These are phyloP conservation scores for Nebria brevicollis DNA, from an alignment of 2,888 invertebrate species.

Conservation along the genomic window DNA sequence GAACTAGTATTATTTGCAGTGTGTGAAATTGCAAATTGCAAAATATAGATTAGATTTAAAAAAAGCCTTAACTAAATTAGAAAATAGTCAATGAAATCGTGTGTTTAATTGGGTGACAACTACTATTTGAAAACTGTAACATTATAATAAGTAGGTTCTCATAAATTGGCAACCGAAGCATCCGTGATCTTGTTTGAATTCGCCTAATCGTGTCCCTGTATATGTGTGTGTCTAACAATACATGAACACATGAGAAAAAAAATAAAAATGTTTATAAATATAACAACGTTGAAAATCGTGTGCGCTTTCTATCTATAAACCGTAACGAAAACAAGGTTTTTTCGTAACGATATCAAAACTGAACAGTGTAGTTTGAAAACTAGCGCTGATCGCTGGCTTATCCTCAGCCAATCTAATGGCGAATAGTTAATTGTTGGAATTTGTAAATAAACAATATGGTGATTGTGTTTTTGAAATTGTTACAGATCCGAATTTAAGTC, in stretches of 20 bases:
- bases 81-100: not conserved
- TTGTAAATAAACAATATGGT: slow-evolving; percentile 5
- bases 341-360: not conserved
- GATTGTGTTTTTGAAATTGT: slow-evolving; percentile 6
- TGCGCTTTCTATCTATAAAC: not conserved
- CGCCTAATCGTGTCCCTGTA: not conserved
- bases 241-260: not conserved
- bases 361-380: not conserved
- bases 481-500: slow-evolving; percentile 8
- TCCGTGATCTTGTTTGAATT: slow-evolving; percentile 4
- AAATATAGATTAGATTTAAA: too few relatives aligned
- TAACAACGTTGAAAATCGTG: not conserved
- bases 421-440: not conserved
- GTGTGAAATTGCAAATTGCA: too few relatives aligned
- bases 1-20: too few relatives aligned
- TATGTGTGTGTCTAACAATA: not conserved
- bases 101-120: not conserved
- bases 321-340: not conserved
- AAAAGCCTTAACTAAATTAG: not conserved
- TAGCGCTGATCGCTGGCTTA: not conserved
- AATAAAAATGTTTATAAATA: slow-evolving; percentile 1
- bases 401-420: not conserved
- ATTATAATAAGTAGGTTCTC: not conserved
- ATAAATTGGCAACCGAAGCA: not conserved
- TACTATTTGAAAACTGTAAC: not conserved